Conservation (phyloP, 1,140 invertebrate genomes). For the Cardiocondyla obscurior region DNA sequence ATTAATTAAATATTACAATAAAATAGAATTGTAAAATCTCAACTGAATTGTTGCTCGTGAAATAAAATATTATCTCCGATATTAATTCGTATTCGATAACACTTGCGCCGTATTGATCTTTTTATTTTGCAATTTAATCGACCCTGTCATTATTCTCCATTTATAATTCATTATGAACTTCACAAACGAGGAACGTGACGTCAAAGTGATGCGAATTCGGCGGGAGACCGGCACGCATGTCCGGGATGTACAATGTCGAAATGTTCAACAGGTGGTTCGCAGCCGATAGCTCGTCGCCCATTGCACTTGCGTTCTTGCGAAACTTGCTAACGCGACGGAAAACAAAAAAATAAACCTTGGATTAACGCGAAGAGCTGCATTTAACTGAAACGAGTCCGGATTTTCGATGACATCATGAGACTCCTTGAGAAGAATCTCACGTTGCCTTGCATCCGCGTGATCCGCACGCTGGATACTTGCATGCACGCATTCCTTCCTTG, state of each 20-base stretch:
- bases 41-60: too few species aligned
- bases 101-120: not conserved
- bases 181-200: not conserved
- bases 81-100: not conserved
- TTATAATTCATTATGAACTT: slow-evolving; percentile 24
- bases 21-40: too few species aligned
- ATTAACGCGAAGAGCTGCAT: slow-evolving; percentile 18
- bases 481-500: not conserved
- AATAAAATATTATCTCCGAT: not conserved
- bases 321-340: not conserved
- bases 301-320: slow-evolving; percentile 43
- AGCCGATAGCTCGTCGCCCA: not conserved
- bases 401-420: slow-evolving; percentile 61
- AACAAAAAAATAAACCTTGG: slow-evolving; percentile 5
- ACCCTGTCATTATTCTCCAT: not conserved
- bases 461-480: slow-evolving; percentile 55
- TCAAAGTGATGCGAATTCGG: not conserved
- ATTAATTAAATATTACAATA: too few species aligned
- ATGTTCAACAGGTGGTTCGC: slow-evolving; percentile 17
- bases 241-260: not conserved
- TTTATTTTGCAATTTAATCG: not conserved
- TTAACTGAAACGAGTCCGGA: slow-evolving; percentile 60
- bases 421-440: slow-evolving; percentile 25
- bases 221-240: not conserved
- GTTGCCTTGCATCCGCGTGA: slow-evolving; percentile 38